Conservation (phyloP, 2,888 invertebrate genomes). For the Halictus quadricinctus region DNA sequence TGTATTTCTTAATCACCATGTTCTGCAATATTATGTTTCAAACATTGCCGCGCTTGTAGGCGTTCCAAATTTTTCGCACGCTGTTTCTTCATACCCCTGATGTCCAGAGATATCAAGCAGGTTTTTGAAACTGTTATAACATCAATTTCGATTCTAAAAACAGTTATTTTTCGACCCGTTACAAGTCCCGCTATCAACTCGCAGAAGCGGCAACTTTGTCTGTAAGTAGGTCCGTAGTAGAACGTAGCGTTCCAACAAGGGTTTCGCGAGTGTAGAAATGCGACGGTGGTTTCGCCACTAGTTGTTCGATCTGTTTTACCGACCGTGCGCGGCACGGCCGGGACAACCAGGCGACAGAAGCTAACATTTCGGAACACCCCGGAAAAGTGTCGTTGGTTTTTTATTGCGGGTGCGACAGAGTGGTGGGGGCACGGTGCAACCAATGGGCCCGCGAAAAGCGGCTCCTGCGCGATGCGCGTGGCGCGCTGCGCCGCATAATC, state of each 20-base stretch:
- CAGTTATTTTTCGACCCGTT: no score
- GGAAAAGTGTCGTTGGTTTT: constrained; percentile 43
- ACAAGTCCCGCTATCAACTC: not conserved
- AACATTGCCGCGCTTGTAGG: not conserved
- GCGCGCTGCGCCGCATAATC: constrained; percentile 80
- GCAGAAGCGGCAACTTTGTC: not conserved
- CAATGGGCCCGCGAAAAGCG: constrained; percentile 65
- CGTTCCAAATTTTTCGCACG: not conserved
- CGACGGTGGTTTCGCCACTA: not conserved
- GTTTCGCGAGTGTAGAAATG: not conserved
- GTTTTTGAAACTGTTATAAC: no score
- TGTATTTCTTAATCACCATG: no score
- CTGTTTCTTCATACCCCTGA: not conserved
- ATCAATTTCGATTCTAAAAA: no score
- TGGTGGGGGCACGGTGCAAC: constrained; percentile 42
- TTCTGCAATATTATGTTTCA: not conserved
- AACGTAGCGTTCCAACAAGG: not conserved
- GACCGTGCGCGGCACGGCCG: not conserved
- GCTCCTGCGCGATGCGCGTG: constrained; percentile 79
- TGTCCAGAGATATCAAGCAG: no score
- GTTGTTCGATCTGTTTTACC: constrained; percentile 35
- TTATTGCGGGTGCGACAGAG: constrained; percentile 46
- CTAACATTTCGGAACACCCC: constrained; percentile 55
- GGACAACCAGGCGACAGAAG: constrained; percentile 2
- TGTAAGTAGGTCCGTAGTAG: no score